Base-by-base conservation (phyloP, 2,888 invertebrate genomes). In the Dromius quadrimaculatus region DNA sequence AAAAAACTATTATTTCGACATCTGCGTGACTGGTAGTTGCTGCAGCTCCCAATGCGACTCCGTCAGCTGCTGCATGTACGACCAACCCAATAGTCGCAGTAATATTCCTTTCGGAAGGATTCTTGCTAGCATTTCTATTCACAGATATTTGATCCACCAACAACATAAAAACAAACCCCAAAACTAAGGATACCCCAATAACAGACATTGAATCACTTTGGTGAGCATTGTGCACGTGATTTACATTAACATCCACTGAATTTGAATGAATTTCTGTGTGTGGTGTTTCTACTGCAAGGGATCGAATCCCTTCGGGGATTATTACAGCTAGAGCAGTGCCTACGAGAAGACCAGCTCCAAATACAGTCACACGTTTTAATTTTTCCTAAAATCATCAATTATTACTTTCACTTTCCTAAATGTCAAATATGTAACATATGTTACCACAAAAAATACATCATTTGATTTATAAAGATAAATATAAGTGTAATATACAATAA, bases 11-110 rank as follows among this genome's bases (percentile, higher is more conserved):
- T 78, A 98, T 89, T 83, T 99, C 98, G 0, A 99, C 95, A 78
- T 98, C 97, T 0, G 95, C 90, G 78, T 98, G 97, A 1, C 95
- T 92, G 0, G 98, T 97, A 0, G 96, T 95, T 0, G 98, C 97
- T 0, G 98, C 98, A 1, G 98, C 98, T n/a, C 98, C 99, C 11
- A 99, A 82, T 0, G 98, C 98, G 8, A 99, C 91, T 1, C 98
- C 98, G 84, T 99, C 98, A 69, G 98, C 98, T 75, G 98, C 98
- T 0, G 99, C 98, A 81, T 99, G 99, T 0, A 99, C 98, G 0
- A 99, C 97, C 2, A 99, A 84, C 0, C 99, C 99, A 1, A 99
- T 85, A 0, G 99, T 99, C 0, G 98, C 97, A 0, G 98, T 98
- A 41, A 96, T 89, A 76, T 92, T 93, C 76, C 88, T 88, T 76